A percentile compares a stretch with the other conserved stretches of the same genome.
Conservation (phyloP, 2,888 invertebrate species). For the Drosophila meridiana region DNA sequence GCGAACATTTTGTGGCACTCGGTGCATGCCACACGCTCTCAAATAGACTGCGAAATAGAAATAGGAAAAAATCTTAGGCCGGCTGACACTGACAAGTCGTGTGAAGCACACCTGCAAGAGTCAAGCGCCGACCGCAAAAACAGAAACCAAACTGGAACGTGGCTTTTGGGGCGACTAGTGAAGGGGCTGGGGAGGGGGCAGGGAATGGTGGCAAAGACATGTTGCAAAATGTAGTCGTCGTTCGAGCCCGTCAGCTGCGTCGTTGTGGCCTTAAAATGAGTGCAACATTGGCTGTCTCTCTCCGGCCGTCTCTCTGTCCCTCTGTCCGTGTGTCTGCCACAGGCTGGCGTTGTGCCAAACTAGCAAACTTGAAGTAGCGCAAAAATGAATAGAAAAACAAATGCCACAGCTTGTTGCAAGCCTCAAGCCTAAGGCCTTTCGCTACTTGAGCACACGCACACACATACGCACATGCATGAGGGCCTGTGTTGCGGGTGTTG, state of each 20-base stretch:
- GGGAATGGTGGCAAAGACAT: slow-evolving; percentile 48
- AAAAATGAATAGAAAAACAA: slow-evolving; percentile 42
- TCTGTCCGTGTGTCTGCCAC: slow-evolving; percentile 38
- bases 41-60: slow-evolving; percentile 47
- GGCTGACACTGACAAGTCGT: slow-evolving; percentile 81
- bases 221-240: slow-evolving; percentile 71
- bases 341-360: slow-evolving; percentile 73
- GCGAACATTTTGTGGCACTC: slow-evolving; percentile 47
- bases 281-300: slow-evolving; percentile 72
- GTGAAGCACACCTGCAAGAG: slow-evolving; percentile 80
- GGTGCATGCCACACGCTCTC: slow-evolving; percentile 55
- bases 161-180: slow-evolving; percentile 6
- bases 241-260: slow-evolving; percentile 63
- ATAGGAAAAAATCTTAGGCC: slow-evolving; percentile 58
- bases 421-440: slow-evolving; percentile 69
- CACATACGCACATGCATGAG: slow-evolving; percentile 10
- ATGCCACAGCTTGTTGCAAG: slow-evolving; percentile 59
- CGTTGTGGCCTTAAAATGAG: slow-evolving; percentile 74
- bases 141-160: slow-evolving; percentile 51
- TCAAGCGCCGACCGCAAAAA: slow-evolving; percentile 69
- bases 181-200: neutral
- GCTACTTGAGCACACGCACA: slow-evolving; percentile 74
- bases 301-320: neutral
- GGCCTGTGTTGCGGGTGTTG: slow-evolving; percentile 23
- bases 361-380: slow-evolving; percentile 60